phyloP scores from a whole-genome alignment of 2,888 invertebrate genomes.

The Limnephilus marmoratus region DNA sequence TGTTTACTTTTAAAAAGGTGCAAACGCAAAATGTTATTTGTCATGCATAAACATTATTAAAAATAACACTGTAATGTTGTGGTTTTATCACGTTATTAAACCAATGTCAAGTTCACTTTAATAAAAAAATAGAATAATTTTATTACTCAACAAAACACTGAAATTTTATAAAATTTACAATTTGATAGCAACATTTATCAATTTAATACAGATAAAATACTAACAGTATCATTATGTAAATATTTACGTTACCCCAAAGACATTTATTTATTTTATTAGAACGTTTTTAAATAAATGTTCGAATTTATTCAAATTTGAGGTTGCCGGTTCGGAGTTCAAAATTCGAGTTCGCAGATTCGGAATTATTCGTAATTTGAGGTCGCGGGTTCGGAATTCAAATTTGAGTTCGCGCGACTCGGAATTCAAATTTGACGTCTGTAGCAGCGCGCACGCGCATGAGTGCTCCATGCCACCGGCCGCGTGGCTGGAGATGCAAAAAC shows the following conservation, averaged over 20 bases:
- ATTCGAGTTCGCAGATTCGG: constrained; percentile 14
- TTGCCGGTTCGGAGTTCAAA: constrained; percentile 31
- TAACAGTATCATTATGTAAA: background rate
- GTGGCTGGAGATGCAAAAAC: constrained; percentile 64
- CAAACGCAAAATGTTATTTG: background rate
- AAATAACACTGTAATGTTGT: background rate
- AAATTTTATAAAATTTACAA: background rate
- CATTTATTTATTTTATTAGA: background rate
- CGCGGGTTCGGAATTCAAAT: constrained; percentile 29
- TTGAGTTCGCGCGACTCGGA: constrained; percentile 25
- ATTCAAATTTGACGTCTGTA: constrained; percentile 56
- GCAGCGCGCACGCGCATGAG: constrained; percentile 53
- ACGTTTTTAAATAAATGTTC: background rate
- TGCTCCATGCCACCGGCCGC: constrained; percentile 58
- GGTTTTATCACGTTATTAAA: background rate
- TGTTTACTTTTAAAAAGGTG: background rate
- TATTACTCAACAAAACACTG: background rate
- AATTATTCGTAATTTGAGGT: background rate
- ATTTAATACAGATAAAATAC: background rate
- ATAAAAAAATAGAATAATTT: background rate
- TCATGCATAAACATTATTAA: background rate
- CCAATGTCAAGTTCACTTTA: background rate
- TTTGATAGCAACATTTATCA: background rate
- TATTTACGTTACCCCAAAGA: background rate
- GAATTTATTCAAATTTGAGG: background rate